Percentiles rank a stretch among this genome's conserved stretches.
Evolutionary conservation across 2,797 vertebrate genomes (phyloP).

Genomic region (Dendrocincla tyrannina): DNA sequence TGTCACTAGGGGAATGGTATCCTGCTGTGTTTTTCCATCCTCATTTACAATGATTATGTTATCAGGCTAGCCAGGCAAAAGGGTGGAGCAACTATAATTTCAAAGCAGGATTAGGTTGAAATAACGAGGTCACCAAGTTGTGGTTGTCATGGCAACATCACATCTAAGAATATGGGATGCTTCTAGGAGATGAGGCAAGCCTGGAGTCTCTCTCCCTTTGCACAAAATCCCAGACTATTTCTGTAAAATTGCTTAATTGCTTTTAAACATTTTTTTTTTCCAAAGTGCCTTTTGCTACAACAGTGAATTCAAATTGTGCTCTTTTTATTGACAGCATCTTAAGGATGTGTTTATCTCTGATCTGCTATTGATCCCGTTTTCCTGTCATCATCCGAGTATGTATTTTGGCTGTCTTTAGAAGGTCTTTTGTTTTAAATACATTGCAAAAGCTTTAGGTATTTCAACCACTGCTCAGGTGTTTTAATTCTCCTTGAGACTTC

Average conservation of each 20-base stretch:
- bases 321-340: background rate
- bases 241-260: constrained; percentile 74
- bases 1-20: constrained; percentile 75
- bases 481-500: background rate
- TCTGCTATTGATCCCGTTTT: constrained; percentile 8
- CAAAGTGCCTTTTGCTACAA: constrained; percentile 7
- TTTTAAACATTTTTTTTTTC: constrained; percentile 55
- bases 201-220: constrained; percentile 69
- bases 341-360: constrained; percentile 5
- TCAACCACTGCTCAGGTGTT: background rate
- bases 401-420: background rate
- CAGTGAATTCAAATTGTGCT: background rate
- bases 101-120: constrained; percentile 99
- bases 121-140: constrained; percentile 99
- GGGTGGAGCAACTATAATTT: constrained; percentile 99
- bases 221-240: constrained; percentile 72
- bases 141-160: constrained; percentile 98
- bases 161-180: constrained; percentile 99
- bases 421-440: constrained; percentile 20
- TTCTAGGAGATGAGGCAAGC: constrained; percentile 85
- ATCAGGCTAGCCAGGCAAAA: constrained; percentile 99
- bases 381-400: background rate
- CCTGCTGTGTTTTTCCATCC: constrained; percentile 84
- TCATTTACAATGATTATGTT: constrained; percentile 99
- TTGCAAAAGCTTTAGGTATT: background rate